Evolutionary conservation across 2,797 vertebrate species (phyloP).

Genomic region (Siniperca scherzeri): DNA sequence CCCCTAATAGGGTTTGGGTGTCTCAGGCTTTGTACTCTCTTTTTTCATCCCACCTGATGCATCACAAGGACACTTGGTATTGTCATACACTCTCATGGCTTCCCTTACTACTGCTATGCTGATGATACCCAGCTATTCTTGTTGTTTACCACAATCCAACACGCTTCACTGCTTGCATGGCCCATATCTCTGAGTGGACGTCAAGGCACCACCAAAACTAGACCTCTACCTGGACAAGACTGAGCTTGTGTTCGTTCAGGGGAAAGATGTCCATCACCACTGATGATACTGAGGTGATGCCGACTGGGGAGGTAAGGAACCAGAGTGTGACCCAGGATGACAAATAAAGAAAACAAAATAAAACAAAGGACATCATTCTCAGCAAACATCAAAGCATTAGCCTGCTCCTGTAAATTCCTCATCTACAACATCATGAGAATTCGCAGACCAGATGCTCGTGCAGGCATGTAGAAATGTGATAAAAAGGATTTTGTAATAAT

Average conservation of each 20-base stretch:
- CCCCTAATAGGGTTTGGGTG: neutral
- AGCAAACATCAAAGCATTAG: neutral
- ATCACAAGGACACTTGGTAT: neutral
- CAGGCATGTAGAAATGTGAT: neutral
- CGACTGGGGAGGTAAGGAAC: neutral
- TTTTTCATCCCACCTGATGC: neutral
- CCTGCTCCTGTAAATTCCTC: neutral
- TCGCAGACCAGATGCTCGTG: neutral
- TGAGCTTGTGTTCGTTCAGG: too few relatives aligned
- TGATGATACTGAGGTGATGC: neutral
- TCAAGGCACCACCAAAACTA: neutral
- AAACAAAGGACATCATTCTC: neutral
- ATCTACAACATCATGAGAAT: neutral
- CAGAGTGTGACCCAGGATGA: neutral
- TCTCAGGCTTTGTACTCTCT: neutral
- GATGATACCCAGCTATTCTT: constrained; percentile 8
- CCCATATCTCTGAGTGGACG: neutral
- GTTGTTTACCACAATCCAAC: neutral
- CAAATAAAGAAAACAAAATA: neutral
- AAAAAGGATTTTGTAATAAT: neutral
- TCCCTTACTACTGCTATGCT: neutral
- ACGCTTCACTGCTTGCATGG: too few relatives aligned
- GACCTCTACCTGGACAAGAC: too few relatives aligned
- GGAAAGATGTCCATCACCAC: too few relatives aligned
- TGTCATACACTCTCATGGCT: neutral